Conservation (phyloP, 2,797 vertebrate species). For the Lagodon rhomboides region DNA sequence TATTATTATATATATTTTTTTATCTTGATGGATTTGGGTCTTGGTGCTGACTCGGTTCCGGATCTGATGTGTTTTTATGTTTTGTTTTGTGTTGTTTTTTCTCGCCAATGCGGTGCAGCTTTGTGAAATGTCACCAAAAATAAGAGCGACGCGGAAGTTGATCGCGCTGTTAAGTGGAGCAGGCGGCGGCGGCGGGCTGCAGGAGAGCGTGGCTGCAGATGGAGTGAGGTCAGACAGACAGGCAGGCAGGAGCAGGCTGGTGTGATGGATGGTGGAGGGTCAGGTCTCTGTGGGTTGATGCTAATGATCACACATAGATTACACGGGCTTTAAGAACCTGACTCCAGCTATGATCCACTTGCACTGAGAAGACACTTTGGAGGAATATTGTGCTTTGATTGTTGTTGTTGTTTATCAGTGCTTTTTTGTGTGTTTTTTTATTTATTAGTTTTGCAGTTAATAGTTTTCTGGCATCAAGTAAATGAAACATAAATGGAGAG, state of each 20-base stretch:
- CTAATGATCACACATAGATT: slow-evolving; percentile 72
- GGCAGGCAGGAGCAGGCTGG: slow-evolving; percentile 46
- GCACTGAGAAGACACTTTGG: background rate
- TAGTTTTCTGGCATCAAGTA: background rate
- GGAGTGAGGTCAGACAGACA: slow-evolving; percentile 55
- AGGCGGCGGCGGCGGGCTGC: background rate
- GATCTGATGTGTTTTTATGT: background rate
- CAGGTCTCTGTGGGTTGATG: slow-evolving; percentile 60
- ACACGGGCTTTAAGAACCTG: slow-evolving; percentile 63
- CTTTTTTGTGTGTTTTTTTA: background rate
- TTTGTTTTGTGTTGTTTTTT: no score
- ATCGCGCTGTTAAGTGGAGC: slow-evolving; percentile 16
- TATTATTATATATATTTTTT: background rate
- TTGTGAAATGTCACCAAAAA: background rate
- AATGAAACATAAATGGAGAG: background rate
- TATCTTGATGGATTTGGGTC: background rate
- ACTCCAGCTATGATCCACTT: slow-evolving; percentile 68
- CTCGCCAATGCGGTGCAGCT: background rate
- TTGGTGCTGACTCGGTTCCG: slow-evolving; percentile 35
- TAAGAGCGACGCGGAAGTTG: background rate
- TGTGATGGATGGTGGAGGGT: slow-evolving; percentile 70
- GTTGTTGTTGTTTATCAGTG: background rate
- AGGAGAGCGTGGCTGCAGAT: slow-evolving; percentile 1
- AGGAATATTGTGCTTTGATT: background rate
- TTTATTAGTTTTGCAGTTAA: background rate